Conservation (phyloP, 2,888 invertebrate species). For the Orthosia cruda region DNA sequence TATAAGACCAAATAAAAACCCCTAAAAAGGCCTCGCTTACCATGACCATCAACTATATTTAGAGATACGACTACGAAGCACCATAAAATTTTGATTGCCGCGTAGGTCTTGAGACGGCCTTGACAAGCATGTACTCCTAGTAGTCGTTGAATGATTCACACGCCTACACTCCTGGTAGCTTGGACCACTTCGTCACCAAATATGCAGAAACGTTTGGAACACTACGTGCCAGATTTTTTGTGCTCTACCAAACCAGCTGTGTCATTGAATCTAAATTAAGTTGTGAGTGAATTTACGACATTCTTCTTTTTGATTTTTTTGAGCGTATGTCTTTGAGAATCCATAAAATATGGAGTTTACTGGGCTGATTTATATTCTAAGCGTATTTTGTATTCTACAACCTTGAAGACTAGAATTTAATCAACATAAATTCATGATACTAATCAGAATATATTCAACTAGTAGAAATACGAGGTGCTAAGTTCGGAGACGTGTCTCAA, state of each 20-base stretch:
- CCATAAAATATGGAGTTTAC: conserved; percentile 16
- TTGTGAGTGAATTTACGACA: conserved; percentile 21
- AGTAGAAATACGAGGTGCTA: conserved; percentile 42
- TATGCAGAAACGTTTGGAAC: conserved; percentile 47
- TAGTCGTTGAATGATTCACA: conserved; percentile 68
- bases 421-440: conserved; percentile 43
- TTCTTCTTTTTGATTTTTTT: conserved; percentile 26
- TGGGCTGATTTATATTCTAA: conserved; percentile 39
- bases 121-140: conserved; percentile 56
- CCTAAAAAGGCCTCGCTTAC: conserved; percentile 70
- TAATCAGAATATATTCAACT: conserved; percentile 28
- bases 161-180: conserved; percentile 68
- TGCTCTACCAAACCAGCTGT: conserved; percentile 36
- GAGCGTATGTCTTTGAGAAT: conserved; percentile 1
- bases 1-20: conserved; percentile 60
- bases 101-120: conserved; percentile 76
- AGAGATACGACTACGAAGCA: conserved; percentile 65
- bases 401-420: conserved; percentile 42
- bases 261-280: conserved; percentile 60
- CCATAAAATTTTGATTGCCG: conserved; percentile 76
- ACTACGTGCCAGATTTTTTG: conserved; percentile 46
- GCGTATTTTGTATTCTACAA: conserved; percentile 33
- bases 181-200: conserved; percentile 69
- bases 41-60: conserved; percentile 73
- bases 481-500: conserved; percentile 61